phyloP scores from a whole-genome alignment of 2,888 invertebrate genomes.

The Chymomyza amoena region DNA sequence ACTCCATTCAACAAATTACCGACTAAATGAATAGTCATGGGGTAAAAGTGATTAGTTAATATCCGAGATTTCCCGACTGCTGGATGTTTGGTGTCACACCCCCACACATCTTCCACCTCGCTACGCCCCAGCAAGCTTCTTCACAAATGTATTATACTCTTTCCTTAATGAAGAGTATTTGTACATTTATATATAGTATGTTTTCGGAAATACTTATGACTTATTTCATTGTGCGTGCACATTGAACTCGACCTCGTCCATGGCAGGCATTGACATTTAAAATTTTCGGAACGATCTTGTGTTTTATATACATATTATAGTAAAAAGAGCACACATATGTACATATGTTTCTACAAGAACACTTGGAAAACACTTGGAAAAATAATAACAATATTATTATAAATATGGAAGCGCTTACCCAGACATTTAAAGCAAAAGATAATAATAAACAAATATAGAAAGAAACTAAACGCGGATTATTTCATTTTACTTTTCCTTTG shows the following conservation, averaged over 20 bases:
- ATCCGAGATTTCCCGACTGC: too few relatives aligned
- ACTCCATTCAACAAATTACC: too few relatives aligned
- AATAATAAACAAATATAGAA: not conserved
- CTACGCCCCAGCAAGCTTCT: too few relatives aligned
- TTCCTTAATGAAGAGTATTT: not conserved
- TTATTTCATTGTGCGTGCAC: conserved; percentile 26
- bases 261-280: conserved; percentile 61
- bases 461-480: not conserved
- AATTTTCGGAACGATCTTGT: not conserved
- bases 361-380: conserved; percentile 12
- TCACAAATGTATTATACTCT: not conserved
- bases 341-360: not conserved
- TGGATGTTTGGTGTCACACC: too few relatives aligned
- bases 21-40: too few relatives aligned
- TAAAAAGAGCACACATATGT: not conserved
- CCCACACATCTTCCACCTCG: too few relatives aligned
- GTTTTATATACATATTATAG: not conserved
- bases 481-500: not conserved
- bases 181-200: not conserved
- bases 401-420: too few relatives aligned
- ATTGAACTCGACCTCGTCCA: conserved; percentile 69
- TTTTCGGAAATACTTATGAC: too few relatives aligned
- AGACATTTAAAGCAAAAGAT: not conserved
- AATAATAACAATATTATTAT: conserved; percentile 16
- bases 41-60: too few relatives aligned